Evolutionary conservation across 1,140 invertebrate genomes (phyloP).

Genomic region (Pinna nobilis): DNA sequence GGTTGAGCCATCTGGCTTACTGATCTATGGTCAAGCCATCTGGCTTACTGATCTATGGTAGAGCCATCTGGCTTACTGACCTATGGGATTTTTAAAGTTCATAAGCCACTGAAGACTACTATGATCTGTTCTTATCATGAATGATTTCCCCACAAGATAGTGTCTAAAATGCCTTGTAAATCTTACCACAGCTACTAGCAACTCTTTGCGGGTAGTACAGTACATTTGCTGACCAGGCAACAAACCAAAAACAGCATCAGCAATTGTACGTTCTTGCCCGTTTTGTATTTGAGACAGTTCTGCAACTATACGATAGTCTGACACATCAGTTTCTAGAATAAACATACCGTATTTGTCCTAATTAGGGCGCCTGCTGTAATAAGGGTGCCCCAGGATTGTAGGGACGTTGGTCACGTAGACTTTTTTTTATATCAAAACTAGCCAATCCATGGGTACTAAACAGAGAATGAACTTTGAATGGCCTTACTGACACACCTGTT

Average conservation of each 20-base stretch:
- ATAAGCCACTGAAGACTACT: constrained; percentile 7
- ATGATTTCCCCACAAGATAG: neutral
- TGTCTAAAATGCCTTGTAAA: constrained; percentile 14
- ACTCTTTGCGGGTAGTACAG: constrained; percentile 17
- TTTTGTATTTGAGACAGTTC: constrained; percentile 52
- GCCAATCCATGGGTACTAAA: no score
- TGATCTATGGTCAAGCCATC: no score
- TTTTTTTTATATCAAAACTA: no score
- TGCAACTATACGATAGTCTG: constrained; percentile 47
- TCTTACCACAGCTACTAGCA: constrained; percentile 14
- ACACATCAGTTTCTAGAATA: constrained; percentile 27
- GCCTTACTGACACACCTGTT: no score
- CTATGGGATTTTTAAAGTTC: neutral
- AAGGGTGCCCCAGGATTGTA: constrained; percentile 2
- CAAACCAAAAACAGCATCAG: constrained; percentile 2
- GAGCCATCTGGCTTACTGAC: constrained; percentile 50
- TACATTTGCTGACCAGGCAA: constrained; percentile 2
- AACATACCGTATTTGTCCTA: no score
- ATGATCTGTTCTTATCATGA: constrained; percentile 12
- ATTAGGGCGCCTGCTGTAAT: neutral
- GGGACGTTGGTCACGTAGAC: no score
- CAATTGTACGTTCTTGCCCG: constrained; percentile 11
- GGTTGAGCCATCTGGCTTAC: no score
- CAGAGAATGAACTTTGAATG: no score
- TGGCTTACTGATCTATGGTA: no score